phyloP scores from a whole-genome alignment of 2,113 vertebrate species.

The Amphiprion percula region DNA sequence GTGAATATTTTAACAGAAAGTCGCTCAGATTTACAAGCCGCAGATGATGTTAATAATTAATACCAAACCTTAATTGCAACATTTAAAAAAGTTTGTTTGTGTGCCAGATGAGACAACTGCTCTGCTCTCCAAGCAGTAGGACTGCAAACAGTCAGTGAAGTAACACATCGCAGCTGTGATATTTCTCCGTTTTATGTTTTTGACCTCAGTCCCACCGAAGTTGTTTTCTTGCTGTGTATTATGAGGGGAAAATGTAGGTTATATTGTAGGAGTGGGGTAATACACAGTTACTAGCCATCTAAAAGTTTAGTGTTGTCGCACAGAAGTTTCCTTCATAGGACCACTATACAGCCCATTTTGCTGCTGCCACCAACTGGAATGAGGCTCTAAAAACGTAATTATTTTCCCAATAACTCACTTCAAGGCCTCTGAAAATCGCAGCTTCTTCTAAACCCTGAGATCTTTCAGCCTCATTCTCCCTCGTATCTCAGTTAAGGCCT shows the following conservation, averaged over 20 bases:
- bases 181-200: slow-evolving; percentile 51
- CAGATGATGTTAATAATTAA: slow-evolving; percentile 30
- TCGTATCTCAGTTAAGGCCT: neutral
- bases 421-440: slow-evolving; percentile 37
- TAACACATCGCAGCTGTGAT: slow-evolving; percentile 21
- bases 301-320: slow-evolving; percentile 3
- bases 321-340: slow-evolving; percentile 16
- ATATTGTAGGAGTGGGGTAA: slow-evolving; percentile 3
- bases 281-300: slow-evolving; percentile 36
- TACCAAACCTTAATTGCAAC: slow-evolving; percentile 27
- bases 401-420: slow-evolving; percentile 26
- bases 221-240: slow-evolving; percentile 23
- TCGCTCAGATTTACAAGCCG: slow-evolving; percentile 32
- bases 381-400: slow-evolving; percentile 24
- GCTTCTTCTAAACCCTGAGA: slow-evolving; percentile 2
- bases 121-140: slow-evolving; percentile 3
- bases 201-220: slow-evolving; percentile 35
- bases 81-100: slow-evolving; percentile 20
- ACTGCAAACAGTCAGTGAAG: neutral
- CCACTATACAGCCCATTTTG: slow-evolving; percentile 3
- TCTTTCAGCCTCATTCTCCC: neutral
- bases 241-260: slow-evolving; percentile 17
- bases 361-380: slow-evolving; percentile 15
- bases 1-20: slow-evolving; percentile 1
- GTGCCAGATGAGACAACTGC: slow-evolving; percentile 16